Base-by-base conservation (phyloP, 2,888 invertebrate genomes). In the Enchytraeus crypticus region DNA sequence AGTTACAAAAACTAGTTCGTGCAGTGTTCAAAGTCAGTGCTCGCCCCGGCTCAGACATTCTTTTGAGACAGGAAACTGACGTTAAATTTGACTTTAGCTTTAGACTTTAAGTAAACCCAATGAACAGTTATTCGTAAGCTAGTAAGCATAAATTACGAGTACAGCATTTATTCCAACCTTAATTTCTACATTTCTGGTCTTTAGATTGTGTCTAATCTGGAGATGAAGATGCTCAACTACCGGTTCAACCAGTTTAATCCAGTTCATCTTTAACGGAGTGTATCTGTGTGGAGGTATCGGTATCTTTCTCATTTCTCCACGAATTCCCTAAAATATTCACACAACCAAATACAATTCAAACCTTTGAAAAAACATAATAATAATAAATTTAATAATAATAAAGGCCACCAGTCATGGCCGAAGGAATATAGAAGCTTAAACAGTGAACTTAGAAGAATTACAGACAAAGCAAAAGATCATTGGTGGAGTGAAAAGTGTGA, bases 221-320 rank as follows among this genome's bases (percentile, higher is more conserved):
- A 99, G 81, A 66, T 92, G 85, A 64, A 99, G 82, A 75, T 98
- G 90, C 75, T 98, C 93, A 0, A 97, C 96, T 34, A 99, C 84
- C 0, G 98, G 96, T 53, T 90, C 89, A 75, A 93, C 93, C 69
- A 99, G 92, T 80, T 96, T 92, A 79, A 92, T 82, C 98, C 98
- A 99, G 73, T 89, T 90, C 73, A 95, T 90, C 81, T 95, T 96
- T 8, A 98, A 80, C 0, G 97, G 93, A 8, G 91, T 87, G 73
- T 90, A 92, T 77, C 98, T 87, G 72, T 98, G 90, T 4, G 89
- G 84, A 18, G 98, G 98, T n/a, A 98, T 92, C 5, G 89, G 81
- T 43, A 98, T 66, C 63, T 74, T 77, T 51, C 78, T 66, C 8
- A 73, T 56, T 56, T 74, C 74, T 18, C 49, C 49, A 14, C 49